Evolutionary conservation across 2,888 invertebrate species (phyloP).

Genomic region (Agrochola lota): DNA sequence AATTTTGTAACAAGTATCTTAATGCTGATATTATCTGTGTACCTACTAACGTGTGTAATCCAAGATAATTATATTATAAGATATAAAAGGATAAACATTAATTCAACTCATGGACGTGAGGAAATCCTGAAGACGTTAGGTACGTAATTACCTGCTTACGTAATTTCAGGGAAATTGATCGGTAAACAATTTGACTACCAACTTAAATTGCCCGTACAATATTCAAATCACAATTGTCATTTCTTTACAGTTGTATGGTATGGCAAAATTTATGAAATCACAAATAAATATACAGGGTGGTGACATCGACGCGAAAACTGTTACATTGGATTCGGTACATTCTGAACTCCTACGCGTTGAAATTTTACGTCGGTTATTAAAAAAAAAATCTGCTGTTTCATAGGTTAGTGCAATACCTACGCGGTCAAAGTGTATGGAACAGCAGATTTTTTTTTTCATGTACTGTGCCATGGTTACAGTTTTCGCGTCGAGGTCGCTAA

Average conservation of each 20-base stretch:
- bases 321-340: no score
- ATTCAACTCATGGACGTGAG: slow-evolving; percentile 27
- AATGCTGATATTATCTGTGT: slow-evolving; percentile 35
- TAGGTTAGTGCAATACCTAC: no score
- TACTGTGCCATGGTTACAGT: no score
- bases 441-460: no score
- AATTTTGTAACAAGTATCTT: slow-evolving; percentile 11
- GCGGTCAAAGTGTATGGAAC: no score
- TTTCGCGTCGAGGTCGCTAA: no score
- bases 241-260: neutral
- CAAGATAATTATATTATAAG: slow-evolving; percentile 34
- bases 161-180: neutral
- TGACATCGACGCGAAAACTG: no score
- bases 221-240: neutral
- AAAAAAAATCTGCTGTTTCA: no score
- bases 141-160: neutral
- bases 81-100: slow-evolving; percentile 8
- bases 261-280: no score
- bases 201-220: neutral
- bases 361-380: no score
- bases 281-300: no score
- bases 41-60: slow-evolving; percentile 17
- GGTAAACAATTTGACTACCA: neutral
- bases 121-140: neutral
- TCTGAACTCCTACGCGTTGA: no score